Percentiles rank a stretch among this genome's conserved stretches.
phyloP scores from a whole-genome alignment of 2,797 vertebrate species.

The Enoplosus armatus region DNA sequence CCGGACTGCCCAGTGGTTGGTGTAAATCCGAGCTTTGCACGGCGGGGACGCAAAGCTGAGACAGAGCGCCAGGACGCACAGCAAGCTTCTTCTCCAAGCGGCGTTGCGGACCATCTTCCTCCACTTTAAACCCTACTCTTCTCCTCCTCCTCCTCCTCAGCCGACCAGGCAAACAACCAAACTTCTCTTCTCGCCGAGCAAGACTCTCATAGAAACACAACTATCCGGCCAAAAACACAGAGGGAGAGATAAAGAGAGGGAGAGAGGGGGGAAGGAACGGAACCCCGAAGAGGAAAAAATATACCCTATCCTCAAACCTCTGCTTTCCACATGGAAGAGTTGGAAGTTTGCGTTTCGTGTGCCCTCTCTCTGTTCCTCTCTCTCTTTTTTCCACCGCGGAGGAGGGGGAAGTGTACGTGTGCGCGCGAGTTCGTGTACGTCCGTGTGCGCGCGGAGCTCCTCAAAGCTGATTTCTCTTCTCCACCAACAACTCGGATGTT shows the following conservation, averaged over 20 bases:
- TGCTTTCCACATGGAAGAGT: constrained; percentile 83
- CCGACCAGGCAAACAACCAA: constrained; percentile 84
- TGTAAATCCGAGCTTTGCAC: constrained; percentile 94
- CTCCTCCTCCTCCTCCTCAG: constrained; percentile 73
- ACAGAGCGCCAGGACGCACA: constrained; percentile 90
- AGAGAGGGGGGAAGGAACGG: constrained; percentile 51
- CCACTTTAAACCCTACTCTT: constrained; percentile 79
- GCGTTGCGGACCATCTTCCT: constrained; percentile 90
- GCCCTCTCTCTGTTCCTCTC: constrained; percentile 54
- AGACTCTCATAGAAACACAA: constrained; percentile 84
- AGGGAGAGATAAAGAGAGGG: constrained; percentile 36
- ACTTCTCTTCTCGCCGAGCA: constrained; percentile 82
- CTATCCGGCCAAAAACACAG: constrained; percentile 67
- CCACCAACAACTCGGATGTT: constrained; percentile 78
- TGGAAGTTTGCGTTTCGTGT: constrained; percentile 79
- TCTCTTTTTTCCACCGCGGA: constrained; percentile 67
- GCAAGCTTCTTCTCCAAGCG: constrained; percentile 81
- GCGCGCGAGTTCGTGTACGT: constrained; percentile 56
- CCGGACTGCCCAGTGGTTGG: constrained; percentile 99
- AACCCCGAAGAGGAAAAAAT: constrained; percentile 58
- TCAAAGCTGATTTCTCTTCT: constrained; percentile 72
- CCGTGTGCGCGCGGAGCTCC: constrained; percentile 72
- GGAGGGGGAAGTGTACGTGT: constrained; percentile 76
- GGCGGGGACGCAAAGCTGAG: constrained; percentile 89
- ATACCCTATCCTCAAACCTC: constrained; percentile 72